These are phyloP conservation scores for Rallus crepitans DNA, from an alignment of 2,797 vertebrate genomes.

Conservation along the genomic window DNA sequence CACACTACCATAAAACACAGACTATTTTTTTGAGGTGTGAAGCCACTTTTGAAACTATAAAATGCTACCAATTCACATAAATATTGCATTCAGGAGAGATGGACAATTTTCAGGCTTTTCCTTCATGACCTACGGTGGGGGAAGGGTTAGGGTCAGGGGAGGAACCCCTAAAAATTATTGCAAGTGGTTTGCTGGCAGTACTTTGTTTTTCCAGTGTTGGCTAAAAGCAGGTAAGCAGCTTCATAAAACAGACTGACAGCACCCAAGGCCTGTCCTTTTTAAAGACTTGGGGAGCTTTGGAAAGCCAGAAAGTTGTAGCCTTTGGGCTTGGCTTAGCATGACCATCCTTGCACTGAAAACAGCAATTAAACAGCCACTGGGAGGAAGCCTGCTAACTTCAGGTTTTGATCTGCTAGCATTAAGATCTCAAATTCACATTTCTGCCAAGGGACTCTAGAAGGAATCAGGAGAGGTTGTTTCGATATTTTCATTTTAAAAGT, in stretches of 20 bases:
- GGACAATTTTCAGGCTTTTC: not conserved
- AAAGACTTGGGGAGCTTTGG: not conserved
- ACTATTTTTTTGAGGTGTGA: not conserved
- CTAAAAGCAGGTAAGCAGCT: not conserved
- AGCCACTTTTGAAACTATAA: not conserved
- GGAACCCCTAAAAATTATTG: not conserved
- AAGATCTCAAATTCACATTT: not conserved
- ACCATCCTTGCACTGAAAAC: not conserved
- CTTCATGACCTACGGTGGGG: not conserved
- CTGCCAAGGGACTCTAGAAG: not conserved
- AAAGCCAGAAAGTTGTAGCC: not conserved
- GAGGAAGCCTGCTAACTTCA: not conserved
- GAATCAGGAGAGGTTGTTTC: not conserved
- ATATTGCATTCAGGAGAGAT: not conserved
- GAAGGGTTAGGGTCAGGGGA: too few relatives aligned
- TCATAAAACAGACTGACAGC: not conserved
- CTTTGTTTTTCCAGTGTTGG: not conserved
- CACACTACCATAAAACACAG: not conserved
- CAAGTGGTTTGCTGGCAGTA: not conserved
- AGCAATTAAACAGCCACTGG: not conserved
- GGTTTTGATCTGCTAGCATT: not conserved
- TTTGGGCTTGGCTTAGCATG: not conserved
- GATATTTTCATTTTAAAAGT: not conserved
- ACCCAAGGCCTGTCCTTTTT: not conserved
- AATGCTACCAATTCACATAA: not conserved